These are phyloP conservation scores for Galagoides demidoff DNA, from an alignment of 2,797 vertebrate species.

Conservation along the genomic window DNA sequence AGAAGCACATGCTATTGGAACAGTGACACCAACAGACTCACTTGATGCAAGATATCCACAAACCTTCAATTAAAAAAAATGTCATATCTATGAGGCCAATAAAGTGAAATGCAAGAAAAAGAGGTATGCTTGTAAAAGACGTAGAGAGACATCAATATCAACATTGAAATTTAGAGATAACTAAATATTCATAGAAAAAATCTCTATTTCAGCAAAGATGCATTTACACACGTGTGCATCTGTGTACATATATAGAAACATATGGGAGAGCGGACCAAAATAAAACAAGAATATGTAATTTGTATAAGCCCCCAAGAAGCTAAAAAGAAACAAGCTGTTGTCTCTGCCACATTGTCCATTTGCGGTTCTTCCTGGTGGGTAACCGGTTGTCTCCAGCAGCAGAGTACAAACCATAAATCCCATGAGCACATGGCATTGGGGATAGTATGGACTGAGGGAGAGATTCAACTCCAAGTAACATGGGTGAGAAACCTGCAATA, in stretches of 20 bases:
- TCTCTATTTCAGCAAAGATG: background rate
- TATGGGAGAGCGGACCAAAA: conserved; percentile 16
- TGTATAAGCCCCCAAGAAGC: conserved; percentile 61
- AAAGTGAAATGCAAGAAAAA: background rate
- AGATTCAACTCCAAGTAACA: conserved; percentile 77
- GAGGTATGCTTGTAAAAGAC: background rate
- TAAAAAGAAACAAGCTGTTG: background rate
- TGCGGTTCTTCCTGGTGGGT: background rate
- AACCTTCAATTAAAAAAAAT: background rate
- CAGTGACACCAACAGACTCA: too few relatives aligned
- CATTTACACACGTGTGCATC: background rate
- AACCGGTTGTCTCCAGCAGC: background rate
- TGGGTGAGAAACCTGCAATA: conserved; percentile 78
- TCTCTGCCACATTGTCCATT: background rate
- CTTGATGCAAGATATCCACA: background rate
- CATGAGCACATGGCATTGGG: conserved; percentile 57
- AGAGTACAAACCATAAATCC: background rate
- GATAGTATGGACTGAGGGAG: conserved; percentile 69
- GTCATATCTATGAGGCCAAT: background rate
- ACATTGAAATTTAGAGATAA: background rate
- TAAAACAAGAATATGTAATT: conserved; percentile 71
- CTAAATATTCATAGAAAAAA: background rate
- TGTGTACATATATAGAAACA: background rate
- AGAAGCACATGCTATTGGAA: background rate
- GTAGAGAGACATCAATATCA: background rate